Conservation (phyloP, 2,888 invertebrate species). For the Apantesis nais region DNA sequence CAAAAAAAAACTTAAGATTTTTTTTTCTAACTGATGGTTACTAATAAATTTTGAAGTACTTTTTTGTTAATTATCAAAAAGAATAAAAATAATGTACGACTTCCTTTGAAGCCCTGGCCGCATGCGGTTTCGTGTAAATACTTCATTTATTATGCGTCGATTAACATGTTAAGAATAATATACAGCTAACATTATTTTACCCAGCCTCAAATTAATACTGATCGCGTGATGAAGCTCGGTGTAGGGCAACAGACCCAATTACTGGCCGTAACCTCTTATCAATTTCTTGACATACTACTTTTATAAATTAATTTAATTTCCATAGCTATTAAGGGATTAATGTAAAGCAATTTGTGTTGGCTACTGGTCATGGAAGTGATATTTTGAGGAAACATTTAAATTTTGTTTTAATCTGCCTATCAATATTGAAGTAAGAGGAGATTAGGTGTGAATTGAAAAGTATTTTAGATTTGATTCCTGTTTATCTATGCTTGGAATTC, state of each 20-base stretch:
- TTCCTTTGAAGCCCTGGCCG: constrained; percentile 32
- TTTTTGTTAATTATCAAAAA: background rate
- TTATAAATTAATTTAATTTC: constrained; percentile 15
- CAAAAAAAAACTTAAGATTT: background rate
- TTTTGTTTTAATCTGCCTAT: constrained; percentile 2
- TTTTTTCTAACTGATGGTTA: background rate
- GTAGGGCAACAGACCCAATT: constrained; percentile 7
- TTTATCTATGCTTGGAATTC: background rate
- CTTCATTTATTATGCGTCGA: constrained; percentile 2
- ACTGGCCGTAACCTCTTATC: constrained; percentile 4
- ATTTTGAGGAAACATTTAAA: constrained; percentile 12
- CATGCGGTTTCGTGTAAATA: constrained; percentile 23
- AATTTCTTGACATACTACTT: constrained; percentile 5
- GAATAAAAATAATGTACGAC: constrained; percentile 25
- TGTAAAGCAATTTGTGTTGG: constrained; percentile 14
- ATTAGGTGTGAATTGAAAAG: background rate
- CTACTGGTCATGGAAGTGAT: constrained; percentile 14
- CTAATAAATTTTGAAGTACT: background rate
- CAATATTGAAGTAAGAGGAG: constrained; percentile 1
- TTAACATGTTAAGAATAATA: constrained; percentile 1
- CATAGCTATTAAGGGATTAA: constrained; percentile 20
- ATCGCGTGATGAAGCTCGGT: constrained; percentile 21
- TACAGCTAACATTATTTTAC: constrained; percentile 2
- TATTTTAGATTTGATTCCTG: background rate
- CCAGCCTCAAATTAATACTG: constrained; percentile 11